Base-by-base conservation (phyloP, 2,113 vertebrate species). In the Numida meleagris region DNA sequence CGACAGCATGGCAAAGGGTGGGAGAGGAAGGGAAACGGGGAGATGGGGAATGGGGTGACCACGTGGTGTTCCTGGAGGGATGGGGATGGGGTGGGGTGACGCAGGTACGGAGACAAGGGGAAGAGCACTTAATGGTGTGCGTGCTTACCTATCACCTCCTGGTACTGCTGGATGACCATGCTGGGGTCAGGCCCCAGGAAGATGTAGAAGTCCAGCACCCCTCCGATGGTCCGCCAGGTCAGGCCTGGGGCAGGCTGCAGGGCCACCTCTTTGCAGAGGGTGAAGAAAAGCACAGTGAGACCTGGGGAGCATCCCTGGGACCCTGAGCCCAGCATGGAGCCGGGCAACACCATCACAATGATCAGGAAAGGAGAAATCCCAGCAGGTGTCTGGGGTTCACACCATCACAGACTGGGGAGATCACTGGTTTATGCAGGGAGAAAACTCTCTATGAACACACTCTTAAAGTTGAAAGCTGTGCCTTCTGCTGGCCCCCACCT, bases 171-270 rank as follows among this genome's bases (percentile, higher is more conserved):
- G 75, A 98, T 94, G 36, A 98, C 98, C 70, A 98, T 97, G 68
- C 92, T 95, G 24, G 98, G 98, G 89, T 98, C 96, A 0, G 98
- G 97, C 12, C 98, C 98, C 31, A 99, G 96, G 95, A 99, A 99
- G 68, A 99, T 55, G 33, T 99, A 99, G 50, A 99, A 98, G 95
- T 99, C 99, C 62, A 99, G 96, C 76, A 99, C 97, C 4, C 99
- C 99, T 17, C 99, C 99, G 0, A 98, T 98, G 4, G 98, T 98
- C 20, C 99, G 97, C 99, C 99, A 99, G 58, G 99, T 99, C 80
- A 99, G 92, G 10, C 97, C 98, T 0, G 99, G 98, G 23, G 98
- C 96, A 0, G 99, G 99, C 96, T 99, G 98, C 20, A 99, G 98
- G 21, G 89, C 98, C 89, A 99, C 98, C 87, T 99, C 99, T 85